A percentile compares a stretch with the other conserved stretches of the same genome.
These are phyloP conservation scores for Halictus ligatus DNA, from an alignment of 2,888 invertebrate species.

Conservation along the genomic window DNA sequence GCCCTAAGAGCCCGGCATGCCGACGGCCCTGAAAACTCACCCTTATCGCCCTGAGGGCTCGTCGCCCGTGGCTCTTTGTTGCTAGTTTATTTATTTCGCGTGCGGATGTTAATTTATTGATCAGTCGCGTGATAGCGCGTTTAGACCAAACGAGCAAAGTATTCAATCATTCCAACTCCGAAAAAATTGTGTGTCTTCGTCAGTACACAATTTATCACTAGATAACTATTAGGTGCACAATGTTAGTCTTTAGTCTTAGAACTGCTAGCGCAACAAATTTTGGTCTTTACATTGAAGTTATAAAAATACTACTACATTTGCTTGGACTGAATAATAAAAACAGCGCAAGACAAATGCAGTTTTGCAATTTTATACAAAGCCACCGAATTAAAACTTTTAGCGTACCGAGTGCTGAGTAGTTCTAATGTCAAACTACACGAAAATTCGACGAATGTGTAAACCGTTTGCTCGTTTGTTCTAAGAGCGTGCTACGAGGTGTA, in stretches of 20 bases:
- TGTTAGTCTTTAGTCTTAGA: too few species aligned
- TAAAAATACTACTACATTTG: background rate
- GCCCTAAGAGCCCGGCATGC: background rate
- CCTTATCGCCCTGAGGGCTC: background rate
- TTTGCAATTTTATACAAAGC: too few species aligned
- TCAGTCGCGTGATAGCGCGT: constrained; percentile 2
- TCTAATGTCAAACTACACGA: too few species aligned
- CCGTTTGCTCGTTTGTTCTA: background rate
- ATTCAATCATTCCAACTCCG: background rate
- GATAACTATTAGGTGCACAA: background rate
- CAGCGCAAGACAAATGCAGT: too few species aligned
- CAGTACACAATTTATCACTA: background rate
- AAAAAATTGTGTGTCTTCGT: background rate
- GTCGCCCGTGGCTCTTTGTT: background rate
- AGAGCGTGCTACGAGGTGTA: background rate
- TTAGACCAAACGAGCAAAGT: background rate
- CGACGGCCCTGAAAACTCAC: background rate
- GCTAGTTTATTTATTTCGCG: constrained; percentile 57
- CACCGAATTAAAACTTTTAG: too few species aligned
- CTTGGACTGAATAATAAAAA: background rate
- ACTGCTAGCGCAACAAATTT: too few species aligned
- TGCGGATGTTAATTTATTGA: constrained; percentile 52
- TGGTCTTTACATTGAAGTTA: background rate
- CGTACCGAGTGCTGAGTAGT: too few species aligned
- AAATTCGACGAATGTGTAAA: background rate